Conservation (phyloP, 1,140 invertebrate genomes). For the Antheraea mylitta region DNA sequence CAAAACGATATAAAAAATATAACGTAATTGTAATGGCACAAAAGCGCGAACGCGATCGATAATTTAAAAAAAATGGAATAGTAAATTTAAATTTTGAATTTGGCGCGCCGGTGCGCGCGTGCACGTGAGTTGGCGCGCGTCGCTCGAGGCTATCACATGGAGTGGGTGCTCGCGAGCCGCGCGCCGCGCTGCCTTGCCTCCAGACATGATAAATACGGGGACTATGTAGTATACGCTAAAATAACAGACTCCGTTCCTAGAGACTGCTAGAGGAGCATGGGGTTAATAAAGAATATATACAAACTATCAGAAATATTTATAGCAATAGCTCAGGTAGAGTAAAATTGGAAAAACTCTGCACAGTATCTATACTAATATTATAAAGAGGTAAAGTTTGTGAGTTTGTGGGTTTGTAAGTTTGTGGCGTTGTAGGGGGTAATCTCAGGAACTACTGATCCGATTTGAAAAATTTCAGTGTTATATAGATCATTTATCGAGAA, state of each 20-base stretch:
- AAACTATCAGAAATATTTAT: no score
- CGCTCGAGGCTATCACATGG: constrained; percentile 75
- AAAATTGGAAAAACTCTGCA: no score
- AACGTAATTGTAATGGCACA: background rate
- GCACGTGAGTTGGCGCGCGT: constrained; percentile 61
- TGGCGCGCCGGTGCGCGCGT: constrained; percentile 37
- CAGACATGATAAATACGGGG: constrained; percentile 62
- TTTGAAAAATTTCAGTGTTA: no score
- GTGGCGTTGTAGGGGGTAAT: no score
- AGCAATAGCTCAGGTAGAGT: no score
- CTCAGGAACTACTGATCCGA: no score
- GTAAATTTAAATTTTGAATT: constrained; percentile 27
- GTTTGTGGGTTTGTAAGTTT: no score
- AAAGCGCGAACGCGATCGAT: constrained; percentile 8
- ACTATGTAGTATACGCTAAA: constrained; percentile 35
- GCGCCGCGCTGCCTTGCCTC: constrained; percentile 23
- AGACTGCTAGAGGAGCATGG: no score
- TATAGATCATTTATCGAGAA: no score
- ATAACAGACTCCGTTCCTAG: constrained; percentile 19
- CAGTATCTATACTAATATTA: no score
- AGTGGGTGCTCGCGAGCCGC: constrained; percentile 50
- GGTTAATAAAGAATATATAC: no score
- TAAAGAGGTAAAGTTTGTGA: no score
- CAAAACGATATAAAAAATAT: background rate
- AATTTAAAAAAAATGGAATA: constrained; percentile 17